phyloP scores from a whole-genome alignment of 2,113 vertebrate genomes.

The Suncus etruscus region DNA sequence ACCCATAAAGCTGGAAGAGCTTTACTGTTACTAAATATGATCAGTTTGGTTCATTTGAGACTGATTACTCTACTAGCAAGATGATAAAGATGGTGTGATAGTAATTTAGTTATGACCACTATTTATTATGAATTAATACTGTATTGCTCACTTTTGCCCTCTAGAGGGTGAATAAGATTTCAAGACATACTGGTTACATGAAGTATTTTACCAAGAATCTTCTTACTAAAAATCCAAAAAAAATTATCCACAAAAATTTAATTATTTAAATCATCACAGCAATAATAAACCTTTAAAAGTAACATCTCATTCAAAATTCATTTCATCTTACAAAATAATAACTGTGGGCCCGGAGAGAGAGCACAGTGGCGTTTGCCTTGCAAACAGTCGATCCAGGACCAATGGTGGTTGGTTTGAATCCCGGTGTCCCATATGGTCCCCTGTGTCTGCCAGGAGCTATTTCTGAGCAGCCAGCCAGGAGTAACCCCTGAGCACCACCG shows the following conservation, averaged over 20 bases:
- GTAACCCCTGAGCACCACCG: too few relatives aligned
- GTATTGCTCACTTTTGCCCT: neutral
- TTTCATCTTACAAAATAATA: slow-evolving; percentile 12
- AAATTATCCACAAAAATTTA: neutral
- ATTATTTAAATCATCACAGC: slow-evolving; percentile 46
- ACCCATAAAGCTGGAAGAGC: neutral
- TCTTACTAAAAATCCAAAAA: neutral
- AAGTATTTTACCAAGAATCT: neutral
- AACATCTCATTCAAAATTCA: slow-evolving; percentile 54
- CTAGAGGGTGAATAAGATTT: slow-evolving; percentile 11
- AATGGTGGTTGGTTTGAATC: too few relatives aligned
- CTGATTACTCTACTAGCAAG: neutral
- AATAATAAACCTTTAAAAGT: slow-evolving; percentile 28
- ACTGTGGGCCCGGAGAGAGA: too few relatives aligned
- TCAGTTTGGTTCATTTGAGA: neutral
- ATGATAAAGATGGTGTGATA: neutral
- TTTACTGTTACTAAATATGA: neutral
- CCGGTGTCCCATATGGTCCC: too few relatives aligned
- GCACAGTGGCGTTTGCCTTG: too few relatives aligned
- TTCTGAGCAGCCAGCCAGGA: too few relatives aligned
- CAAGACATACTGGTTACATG: neutral
- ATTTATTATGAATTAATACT: neutral
- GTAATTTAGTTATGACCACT: neutral
- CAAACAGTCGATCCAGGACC: too few relatives aligned
- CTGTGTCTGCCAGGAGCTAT: too few relatives aligned